A percentile compares a stretch with the other conserved stretches of the same genome.
These are phyloP conservation scores for Torymus auratus DNA, from an alignment of 2,888 invertebrate species.

Conservation along the genomic window DNA sequence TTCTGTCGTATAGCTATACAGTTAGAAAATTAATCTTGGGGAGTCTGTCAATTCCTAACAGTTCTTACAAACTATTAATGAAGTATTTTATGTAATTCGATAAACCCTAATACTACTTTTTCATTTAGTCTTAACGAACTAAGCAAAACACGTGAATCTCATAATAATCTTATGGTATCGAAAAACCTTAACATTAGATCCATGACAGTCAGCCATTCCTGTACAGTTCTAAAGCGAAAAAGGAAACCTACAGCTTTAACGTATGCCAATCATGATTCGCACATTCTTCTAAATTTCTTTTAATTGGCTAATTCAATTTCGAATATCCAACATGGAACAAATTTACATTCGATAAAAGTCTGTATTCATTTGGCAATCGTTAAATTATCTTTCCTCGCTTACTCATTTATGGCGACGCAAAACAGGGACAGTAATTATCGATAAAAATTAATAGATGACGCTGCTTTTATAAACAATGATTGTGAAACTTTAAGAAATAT, in stretches of 20 bases:
- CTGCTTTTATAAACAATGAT: too few relatives aligned
- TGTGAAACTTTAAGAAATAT: too few relatives aligned
- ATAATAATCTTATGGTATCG: slow-evolving; percentile 20
- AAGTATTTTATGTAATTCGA: slow-evolving; percentile 7
- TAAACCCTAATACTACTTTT: slow-evolving; percentile 21
- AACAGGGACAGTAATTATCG: background rate
- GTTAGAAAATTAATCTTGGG: slow-evolving; percentile 34
- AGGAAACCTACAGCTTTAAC: slow-evolving; percentile 24
- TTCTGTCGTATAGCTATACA: slow-evolving; percentile 20
- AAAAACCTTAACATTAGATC: slow-evolving; percentile 3
- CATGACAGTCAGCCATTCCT: slow-evolving; percentile 15
- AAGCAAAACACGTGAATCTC: slow-evolving; percentile 23
- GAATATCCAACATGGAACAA: slow-evolving; percentile 34
- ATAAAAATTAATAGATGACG: too few relatives aligned
- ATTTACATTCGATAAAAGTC: slow-evolving; percentile 45
- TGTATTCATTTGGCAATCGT: slow-evolving; percentile 56
- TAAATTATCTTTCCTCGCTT: slow-evolving; percentile 23
- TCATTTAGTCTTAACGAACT: slow-evolving; percentile 10
- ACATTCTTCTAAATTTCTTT: slow-evolving; percentile 15
- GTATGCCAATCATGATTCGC: slow-evolving; percentile 11
- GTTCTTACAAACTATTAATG: slow-evolving; percentile 34
- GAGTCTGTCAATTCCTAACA: slow-evolving; percentile 46
- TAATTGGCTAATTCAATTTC: slow-evolving; percentile 29
- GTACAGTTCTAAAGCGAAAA: slow-evolving; percentile 12
- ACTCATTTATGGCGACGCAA: slow-evolving; percentile 3